Conservation (phyloP, 2,797 vertebrate species). For the Hipposideros larvatus region DNA sequence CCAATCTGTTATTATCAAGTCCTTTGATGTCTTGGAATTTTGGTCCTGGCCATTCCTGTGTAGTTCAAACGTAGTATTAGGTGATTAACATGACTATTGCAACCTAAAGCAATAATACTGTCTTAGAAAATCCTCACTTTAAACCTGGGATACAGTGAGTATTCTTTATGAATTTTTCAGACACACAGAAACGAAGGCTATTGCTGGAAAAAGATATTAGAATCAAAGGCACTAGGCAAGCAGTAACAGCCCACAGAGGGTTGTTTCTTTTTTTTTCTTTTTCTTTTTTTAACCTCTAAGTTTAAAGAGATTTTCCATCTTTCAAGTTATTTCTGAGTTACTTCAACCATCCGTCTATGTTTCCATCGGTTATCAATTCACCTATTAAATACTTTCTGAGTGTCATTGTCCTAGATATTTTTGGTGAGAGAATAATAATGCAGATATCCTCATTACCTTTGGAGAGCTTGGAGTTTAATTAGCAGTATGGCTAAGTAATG, state of each 20-base stretch:
- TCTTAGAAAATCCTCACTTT: slow-evolving; percentile 64
- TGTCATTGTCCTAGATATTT: neutral
- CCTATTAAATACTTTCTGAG: slow-evolving; percentile 27
- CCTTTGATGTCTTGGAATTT: slow-evolving; percentile 75
- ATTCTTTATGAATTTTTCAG: slow-evolving; percentile 51
- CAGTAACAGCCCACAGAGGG: neutral
- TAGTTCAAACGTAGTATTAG: slow-evolving; percentile 64
- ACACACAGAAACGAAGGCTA: slow-evolving; percentile 24
- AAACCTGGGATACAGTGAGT: slow-evolving; percentile 33
- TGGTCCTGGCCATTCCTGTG: slow-evolving; percentile 63
- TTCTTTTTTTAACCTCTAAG: neutral
- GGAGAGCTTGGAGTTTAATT: neutral
- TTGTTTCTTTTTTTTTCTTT: neutral
- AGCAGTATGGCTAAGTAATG: neutral
- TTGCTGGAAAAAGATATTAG: slow-evolving; percentile 40
- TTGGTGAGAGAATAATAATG: neutral
- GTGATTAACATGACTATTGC: slow-evolving; percentile 51
- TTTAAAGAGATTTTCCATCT: slow-evolving; percentile 40
- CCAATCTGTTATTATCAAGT: slow-evolving; percentile 68
- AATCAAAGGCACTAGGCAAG: slow-evolving; percentile 24
- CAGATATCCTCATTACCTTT: neutral
- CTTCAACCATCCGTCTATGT: neutral
- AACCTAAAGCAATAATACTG: slow-evolving; percentile 54
- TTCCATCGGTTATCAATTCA: neutral
- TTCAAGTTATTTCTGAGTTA: neutral